Evolutionary conservation across 1,140 invertebrate species (phyloP).

Genomic region (Pentalonia nigronervosa): DNA sequence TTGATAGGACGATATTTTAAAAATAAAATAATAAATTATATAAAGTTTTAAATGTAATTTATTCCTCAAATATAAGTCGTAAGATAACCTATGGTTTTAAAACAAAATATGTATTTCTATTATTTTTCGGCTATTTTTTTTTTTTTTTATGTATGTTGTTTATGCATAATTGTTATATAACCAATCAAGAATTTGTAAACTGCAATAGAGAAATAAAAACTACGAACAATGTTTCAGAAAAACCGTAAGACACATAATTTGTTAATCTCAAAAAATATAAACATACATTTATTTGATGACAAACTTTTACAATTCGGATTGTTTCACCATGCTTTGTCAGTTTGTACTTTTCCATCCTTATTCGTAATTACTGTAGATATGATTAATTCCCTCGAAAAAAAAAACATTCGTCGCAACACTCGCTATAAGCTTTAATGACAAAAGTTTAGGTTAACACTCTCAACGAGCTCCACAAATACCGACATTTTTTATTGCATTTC

Average conservation of each 20-base stretch:
- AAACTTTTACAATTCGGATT: background rate
- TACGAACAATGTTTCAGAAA: background rate
- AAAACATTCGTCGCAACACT: background rate
- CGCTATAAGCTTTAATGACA: background rate
- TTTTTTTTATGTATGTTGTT: background rate
- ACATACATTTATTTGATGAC: background rate
- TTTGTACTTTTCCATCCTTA: background rate
- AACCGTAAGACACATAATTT: background rate
- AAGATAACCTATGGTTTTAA: background rate
- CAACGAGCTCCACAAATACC: background rate
- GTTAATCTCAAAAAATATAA: background rate
- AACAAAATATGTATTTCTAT: background rate
- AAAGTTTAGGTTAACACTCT: background rate
- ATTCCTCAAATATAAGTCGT: too few relatives aligned
- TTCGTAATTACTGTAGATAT: background rate
- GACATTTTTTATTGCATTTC: background rate
- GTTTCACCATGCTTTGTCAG: background rate
- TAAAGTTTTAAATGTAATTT: too few relatives aligned
- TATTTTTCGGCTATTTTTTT: background rate
- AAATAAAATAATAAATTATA: background rate
- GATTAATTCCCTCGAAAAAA: background rate
- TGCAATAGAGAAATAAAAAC: background rate
- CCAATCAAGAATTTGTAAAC: background rate
- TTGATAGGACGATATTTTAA: background rate
- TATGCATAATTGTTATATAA: background rate